Evolutionary conservation across 2,888 invertebrate species (phyloP).

Genomic region (Apodemia zela): DNA sequence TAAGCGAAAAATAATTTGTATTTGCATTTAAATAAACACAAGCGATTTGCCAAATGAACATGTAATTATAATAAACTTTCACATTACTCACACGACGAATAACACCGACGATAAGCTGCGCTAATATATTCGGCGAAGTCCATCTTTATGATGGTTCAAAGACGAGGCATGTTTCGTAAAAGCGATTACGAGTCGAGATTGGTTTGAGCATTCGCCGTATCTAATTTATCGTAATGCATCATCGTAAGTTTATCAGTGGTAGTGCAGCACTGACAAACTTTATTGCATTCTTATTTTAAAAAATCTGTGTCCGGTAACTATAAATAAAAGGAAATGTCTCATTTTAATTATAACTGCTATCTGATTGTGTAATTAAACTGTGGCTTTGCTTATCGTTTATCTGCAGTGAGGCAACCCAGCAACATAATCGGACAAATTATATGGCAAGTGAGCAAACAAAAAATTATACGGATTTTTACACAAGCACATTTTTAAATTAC

Average conservation of each 20-base stretch:
- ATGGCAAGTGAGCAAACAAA: neutral
- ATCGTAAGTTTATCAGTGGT: slow-evolving; percentile 30
- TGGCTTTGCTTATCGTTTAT: neutral
- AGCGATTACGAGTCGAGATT: slow-evolving; percentile 63
- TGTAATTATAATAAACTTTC: slow-evolving; percentile 40
- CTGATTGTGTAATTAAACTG: neutral
- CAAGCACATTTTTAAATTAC: too few species aligned
- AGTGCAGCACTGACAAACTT: neutral
- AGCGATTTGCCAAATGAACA: slow-evolving; percentile 32
- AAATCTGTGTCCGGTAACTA: neutral
- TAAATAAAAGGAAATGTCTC: slow-evolving; percentile 9
- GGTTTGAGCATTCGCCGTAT: slow-evolving; percentile 59
- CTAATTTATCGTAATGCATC: slow-evolving; percentile 68
- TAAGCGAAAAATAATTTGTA: neutral
- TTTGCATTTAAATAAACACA: slow-evolving; percentile 3
- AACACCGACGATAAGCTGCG: slow-evolving; percentile 32
- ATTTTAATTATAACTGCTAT: slow-evolving; percentile 2
- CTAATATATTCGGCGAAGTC: slow-evolving; percentile 37
- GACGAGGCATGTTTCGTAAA: slow-evolving; percentile 65
- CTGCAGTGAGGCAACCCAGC: neutral
- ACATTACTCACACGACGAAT: slow-evolving; percentile 36
- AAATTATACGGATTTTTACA: too few species aligned
- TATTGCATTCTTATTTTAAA: neutral
- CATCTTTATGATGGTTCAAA: slow-evolving; percentile 57
- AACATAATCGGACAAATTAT: neutral